A percentile compares a stretch with the other conserved stretches of the same genome.
Conservation (phyloP, 2,113 vertebrate genomes). For the Suncus etruscus region DNA sequence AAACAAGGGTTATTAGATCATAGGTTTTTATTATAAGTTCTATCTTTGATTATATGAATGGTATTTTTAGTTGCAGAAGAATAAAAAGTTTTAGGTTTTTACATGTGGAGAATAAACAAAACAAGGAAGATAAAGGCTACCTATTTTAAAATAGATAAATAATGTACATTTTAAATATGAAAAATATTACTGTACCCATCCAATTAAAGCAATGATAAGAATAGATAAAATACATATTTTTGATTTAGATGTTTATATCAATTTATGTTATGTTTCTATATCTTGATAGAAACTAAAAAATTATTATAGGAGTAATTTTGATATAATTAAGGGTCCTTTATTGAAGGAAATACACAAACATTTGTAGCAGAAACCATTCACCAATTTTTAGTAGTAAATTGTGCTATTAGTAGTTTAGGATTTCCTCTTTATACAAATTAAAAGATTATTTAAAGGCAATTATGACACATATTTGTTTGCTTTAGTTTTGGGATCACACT, state of each 20-base stretch:
- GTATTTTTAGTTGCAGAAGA: conserved; percentile 54
- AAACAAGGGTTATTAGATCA: conserved; percentile 80
- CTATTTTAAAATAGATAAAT: conserved; percentile 47
- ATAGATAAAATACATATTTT: conserved; percentile 6
- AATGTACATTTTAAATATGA: neutral
- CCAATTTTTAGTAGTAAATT: neutral
- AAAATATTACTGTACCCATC: no score
- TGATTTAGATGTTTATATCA: conserved; percentile 2
- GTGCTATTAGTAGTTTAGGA: neutral
- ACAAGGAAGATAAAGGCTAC: neutral
- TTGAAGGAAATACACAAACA: neutral
- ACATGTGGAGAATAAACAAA: neutral
- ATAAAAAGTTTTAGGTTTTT: neutral
- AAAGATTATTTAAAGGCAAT: conserved; percentile 1
- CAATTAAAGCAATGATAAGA: neutral
- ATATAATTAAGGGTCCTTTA: neutral
- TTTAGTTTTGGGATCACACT: no score
- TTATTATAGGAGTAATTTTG: neutral
- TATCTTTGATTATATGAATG: conserved; percentile 78
- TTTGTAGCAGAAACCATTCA: neutral
- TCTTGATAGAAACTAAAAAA: neutral
- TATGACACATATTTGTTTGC: neutral
- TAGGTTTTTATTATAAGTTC: conserved; percentile 68
- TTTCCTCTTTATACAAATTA: neutral
- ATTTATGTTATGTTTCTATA: neutral